Evolutionary conservation across 2,888 invertebrate species (phyloP), one percentile per base, ranked within the genome.

Genomic region (Hoplodrina ambigua): DNA sequence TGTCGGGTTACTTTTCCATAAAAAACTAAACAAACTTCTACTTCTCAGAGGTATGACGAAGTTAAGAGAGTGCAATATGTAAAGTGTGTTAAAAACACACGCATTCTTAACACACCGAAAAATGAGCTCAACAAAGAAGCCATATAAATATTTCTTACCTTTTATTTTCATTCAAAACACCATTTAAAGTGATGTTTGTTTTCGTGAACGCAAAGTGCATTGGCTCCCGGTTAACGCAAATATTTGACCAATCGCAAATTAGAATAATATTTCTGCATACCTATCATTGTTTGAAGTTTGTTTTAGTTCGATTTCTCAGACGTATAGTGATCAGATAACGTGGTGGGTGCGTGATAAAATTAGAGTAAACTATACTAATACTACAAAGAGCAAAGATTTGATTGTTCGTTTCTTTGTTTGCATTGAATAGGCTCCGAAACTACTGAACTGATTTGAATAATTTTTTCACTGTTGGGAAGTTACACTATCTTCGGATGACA

Each of bases 131-230:
- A 81, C 72, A 81, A 81, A 77, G 66, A 66, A 55, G 10, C n/a
- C 54, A 63, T 69, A 72, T 57, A 68, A 72, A 65, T 64, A 77
- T 20, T 50, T 57, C 68, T 50, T 58, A 44, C 67, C 57, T 70
- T 69, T 76, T 82, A 68, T 78, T 78, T 66, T 78, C 59, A 70
- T 66, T 68, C 55, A 72, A 65, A 69, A 80, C 68, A 63, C 3
- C 61, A 62, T 71, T 71, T 67, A 67, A 55, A 69, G 72, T 64
- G 33, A 49, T 81, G 63, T 81, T 83, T 83, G 74, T 64, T 73
- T 72, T 72, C 68, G 55, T 69, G 58, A 78, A 75, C 66, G 68
- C 68, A 77, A 83, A 84, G 83, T 80, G 84, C 84, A 84, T 74
- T 84, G 80, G 75, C 84, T 80, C 65, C 78, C 61, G 41, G 64